phyloP scores from a whole-genome alignment of 1,140 invertebrate species.

The Oedothorax gibbosus region DNA sequence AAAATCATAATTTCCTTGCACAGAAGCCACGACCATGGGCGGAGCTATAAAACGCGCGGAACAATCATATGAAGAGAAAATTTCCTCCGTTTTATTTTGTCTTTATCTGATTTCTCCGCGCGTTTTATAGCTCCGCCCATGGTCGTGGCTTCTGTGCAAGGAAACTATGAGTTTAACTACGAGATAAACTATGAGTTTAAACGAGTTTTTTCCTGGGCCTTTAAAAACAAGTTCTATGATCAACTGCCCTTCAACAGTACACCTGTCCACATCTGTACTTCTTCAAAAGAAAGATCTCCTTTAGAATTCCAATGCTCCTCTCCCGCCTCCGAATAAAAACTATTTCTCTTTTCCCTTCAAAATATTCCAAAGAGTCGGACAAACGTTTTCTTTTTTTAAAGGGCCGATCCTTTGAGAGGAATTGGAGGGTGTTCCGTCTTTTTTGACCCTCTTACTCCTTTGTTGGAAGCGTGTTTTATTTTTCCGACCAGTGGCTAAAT shows the following conservation, averaged over 20 bases:
- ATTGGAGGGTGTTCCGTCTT: not conserved
- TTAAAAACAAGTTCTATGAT: not conserved
- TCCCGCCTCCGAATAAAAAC: not conserved
- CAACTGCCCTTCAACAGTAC: too few species aligned
- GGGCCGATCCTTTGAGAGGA: slow-evolving; percentile 15
- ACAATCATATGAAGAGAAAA: too few species aligned
- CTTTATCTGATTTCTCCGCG: too few species aligned
- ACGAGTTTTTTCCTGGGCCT: not conserved
- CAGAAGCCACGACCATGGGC: too few species aligned
- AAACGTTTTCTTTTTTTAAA: slow-evolving; percentile 27
- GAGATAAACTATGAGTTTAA: too few species aligned
- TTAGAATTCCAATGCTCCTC: slow-evolving; percentile 8
- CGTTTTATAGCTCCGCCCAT: too few species aligned
- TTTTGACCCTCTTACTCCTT: not conserved
- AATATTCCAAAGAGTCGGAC: slow-evolving; percentile 42
- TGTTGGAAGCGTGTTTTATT: not conserved
- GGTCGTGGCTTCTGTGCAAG: too few species aligned
- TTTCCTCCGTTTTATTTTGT: too few species aligned
- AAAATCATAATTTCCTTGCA: too few species aligned
- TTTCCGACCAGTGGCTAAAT: not conserved
- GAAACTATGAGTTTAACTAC: too few species aligned
- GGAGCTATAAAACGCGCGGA: too few species aligned
- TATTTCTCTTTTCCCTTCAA: not conserved
- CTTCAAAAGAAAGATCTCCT: not conserved
- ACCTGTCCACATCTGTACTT: too few species aligned